Percentiles rank a stretch among this genome's conserved stretches.
These are phyloP conservation scores for Scomber scombrus DNA, from an alignment of 2,113 vertebrate genomes.

Conservation along the genomic window DNA sequence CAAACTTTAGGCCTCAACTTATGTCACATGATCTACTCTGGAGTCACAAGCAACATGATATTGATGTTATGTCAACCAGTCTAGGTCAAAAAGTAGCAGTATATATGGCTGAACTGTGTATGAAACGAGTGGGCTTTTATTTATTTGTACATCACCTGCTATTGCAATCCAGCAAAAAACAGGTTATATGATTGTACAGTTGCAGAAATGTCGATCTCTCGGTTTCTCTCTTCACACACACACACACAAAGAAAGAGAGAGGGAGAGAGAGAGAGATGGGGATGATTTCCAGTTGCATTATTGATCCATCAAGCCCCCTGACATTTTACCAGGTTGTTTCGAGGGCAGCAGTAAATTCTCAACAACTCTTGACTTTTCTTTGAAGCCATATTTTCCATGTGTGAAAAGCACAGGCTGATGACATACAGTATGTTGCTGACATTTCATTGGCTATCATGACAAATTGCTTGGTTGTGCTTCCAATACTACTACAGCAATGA, in stretches of 20 bases:
- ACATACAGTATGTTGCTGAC: constrained; percentile 1
- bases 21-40: too few species aligned
- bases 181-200: too few species aligned
- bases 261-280: neutral
- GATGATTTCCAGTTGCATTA: constrained; percentile 1
- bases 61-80: too few species aligned
- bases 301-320: constrained; percentile 16
- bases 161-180: too few species aligned
- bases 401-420: neutral
- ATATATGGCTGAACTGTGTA: too few species aligned
- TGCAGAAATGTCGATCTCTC: too few species aligned
- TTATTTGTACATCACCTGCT: too few species aligned
- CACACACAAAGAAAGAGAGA: neutral
- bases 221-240: neutral
- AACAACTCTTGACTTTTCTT: constrained; percentile 14
- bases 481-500: neutral
- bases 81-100: too few species aligned
- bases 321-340: constrained; percentile 14
- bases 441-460: constrained; percentile 13
- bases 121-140: too few species aligned
- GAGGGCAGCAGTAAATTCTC: constrained; percentile 15
- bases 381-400: neutral
- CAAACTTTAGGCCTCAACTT: too few species aligned
- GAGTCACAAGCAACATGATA: too few species aligned
- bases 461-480: neutral